A percentile compares a stretch with the other conserved stretches of the same genome.
Evolutionary conservation across 2,888 invertebrate genomes (phyloP).

Genomic region (Hemistola chrysoprasaria): DNA sequence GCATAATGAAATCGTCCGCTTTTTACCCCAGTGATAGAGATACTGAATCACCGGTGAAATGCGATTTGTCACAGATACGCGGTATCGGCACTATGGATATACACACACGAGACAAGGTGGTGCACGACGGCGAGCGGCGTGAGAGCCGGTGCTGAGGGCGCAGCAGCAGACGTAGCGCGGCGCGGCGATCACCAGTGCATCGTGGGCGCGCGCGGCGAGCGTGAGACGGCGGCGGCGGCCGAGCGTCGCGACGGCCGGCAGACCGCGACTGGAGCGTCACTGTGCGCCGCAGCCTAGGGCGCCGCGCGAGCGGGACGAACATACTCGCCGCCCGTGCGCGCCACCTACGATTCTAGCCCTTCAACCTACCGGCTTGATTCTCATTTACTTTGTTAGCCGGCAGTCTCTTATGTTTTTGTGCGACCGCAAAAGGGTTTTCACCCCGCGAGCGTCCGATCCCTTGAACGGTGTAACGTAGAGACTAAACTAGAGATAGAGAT

Average conservation of each 20-base stretch:
- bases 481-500: conserved; percentile 71
- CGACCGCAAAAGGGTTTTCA: conserved; percentile 73
- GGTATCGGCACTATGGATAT: conserved; percentile 35
- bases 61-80: conserved; percentile 40
- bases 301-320: conserved; percentile 75
- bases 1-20: conserved; percentile 45
- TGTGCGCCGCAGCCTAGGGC: conserved; percentile 76
- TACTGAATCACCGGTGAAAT: conserved; percentile 34
- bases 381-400: conserved; percentile 62
- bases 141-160: conserved; percentile 30
- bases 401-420: conserved; percentile 68
- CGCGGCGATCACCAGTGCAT: conserved; percentile 59
- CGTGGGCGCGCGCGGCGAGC: conserved; percentile 66
- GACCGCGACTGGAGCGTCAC: conserved; percentile 80
- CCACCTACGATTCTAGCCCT: conserved; percentile 72
- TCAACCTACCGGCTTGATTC: conserved; percentile 69
- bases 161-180: conserved; percentile 47
- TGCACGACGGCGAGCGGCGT: conserved; percentile 22
- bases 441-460: conserved; percentile 65
- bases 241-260: conserved; percentile 80
- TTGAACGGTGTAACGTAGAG: conserved; percentile 61
- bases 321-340: conserved; percentile 55
- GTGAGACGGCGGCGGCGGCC: conserved; percentile 62
- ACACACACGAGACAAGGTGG: conserved; percentile 53
- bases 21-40: conserved; percentile 32